A percentile compares a stretch with the other conserved stretches of the same genome.
Evolutionary conservation across 2,113 vertebrate genomes (phyloP).

Genomic region (Panurus biarmicus): DNA sequence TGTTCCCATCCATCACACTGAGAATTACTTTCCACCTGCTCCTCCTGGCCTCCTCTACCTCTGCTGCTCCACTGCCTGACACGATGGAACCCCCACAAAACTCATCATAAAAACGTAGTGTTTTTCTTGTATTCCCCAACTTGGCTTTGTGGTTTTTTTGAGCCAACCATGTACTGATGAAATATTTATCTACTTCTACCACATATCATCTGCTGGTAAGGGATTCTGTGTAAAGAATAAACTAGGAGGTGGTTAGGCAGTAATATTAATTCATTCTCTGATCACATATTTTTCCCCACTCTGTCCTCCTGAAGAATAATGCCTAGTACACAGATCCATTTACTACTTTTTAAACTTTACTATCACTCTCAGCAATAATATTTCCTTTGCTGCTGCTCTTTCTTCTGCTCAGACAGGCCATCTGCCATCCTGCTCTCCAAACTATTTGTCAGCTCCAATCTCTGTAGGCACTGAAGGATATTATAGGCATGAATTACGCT

Average conservation of each 20-base stretch:
- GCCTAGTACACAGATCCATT: neutral
- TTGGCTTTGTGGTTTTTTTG: neutral
- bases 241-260: neutral
- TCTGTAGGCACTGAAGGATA: neutral
- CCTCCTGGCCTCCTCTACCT: neutral
- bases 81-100: neutral
- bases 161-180: neutral
- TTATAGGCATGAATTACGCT: neutral
- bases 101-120: neutral
- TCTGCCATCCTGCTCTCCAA: constrained; percentile 2
- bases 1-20: neutral
- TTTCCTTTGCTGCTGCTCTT: neutral
- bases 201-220: neutral
- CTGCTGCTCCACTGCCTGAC: neutral
- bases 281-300: neutral
- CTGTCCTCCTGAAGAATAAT: neutral
- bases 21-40: neutral
- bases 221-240: neutral
- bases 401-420: neutral
- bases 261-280: neutral
- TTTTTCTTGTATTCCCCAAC: neutral
- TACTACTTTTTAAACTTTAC: neutral
- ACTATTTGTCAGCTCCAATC: neutral
- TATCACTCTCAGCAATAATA: neutral
- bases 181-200: neutral